Base-by-base conservation (phyloP, 2,113 vertebrate species). In the Thalassoma bifasciatum region DNA sequence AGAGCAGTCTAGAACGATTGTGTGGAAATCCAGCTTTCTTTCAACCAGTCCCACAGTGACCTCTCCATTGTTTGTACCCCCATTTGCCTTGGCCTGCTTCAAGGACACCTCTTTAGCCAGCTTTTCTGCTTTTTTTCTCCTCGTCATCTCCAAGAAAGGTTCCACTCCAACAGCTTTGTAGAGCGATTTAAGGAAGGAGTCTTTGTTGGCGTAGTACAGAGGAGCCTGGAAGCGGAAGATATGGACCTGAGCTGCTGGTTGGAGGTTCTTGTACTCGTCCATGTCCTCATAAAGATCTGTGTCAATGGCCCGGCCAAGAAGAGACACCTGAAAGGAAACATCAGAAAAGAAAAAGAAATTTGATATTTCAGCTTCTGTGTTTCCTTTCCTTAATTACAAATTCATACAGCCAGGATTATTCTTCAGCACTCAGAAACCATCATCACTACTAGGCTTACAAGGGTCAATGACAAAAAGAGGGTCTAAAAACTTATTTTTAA, bases 221-320 rank as follows among this genome's bases (percentile, higher is more conserved):
- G 98, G 97, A 1, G 96, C 95, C 22, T 95, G 94, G 75, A 99
- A 99, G 17, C 97, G 95, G 71, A 98, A 96, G 40, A 99, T 94
- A 60, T 89, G 95, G 62, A 98, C 88, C 10, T 90, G 94, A 0
- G 94, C 91, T 24, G 96, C 82, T 0, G 92, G 77, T 16, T 77
- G 68, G 5, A 99, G 96, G 75, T 97, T 94, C 77, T 95, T 89
- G 17, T 99, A 99, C 66, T 96, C 95, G 0, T 72, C 80, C 1
- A 93, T 34, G 21, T 99, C 96, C 72, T 97, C 98, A 3, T 97
- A 99, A 67, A 97, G 92, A 75, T 72, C 75, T 0, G 94, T 94
- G 66, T 91, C 87, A 21, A 78, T 84, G 2, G 95, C 94, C 26
- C 93, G 96, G 60, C 95, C 96, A 0, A 99, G 92, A 42, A 98